phyloP scores from a whole-genome alignment of 2,888 invertebrate species.

The Leucophenga montana region DNA sequence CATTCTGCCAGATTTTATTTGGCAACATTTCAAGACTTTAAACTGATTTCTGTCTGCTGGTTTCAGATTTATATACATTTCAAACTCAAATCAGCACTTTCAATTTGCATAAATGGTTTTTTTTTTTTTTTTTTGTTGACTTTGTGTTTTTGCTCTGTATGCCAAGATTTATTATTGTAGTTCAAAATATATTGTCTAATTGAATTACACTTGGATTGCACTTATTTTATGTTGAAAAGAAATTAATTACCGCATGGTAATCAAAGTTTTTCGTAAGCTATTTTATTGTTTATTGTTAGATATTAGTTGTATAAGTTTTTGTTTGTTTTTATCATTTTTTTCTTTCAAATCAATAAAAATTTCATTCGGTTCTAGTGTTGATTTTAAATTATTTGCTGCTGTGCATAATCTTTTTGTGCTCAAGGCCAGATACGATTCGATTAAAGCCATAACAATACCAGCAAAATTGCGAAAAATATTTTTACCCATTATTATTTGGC shows the following conservation, averaged over 20 bases:
- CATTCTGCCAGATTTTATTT: too few relatives aligned
- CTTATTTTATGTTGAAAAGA: background rate
- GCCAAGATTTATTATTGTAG: background rate
- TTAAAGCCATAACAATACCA: constrained; percentile 10
- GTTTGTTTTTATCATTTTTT: too few relatives aligned
- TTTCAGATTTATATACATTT: background rate
- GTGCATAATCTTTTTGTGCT: too few relatives aligned
- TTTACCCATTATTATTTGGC: too few relatives aligned
- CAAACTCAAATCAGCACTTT: constrained; percentile 22
- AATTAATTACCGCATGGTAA: constrained; percentile 1
- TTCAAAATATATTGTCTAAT: background rate
- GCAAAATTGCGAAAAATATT: constrained; percentile 29
- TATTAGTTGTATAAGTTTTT: too few relatives aligned
- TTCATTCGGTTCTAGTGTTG: too few relatives aligned
- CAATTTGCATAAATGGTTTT: too few relatives aligned
- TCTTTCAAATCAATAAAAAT: too few relatives aligned
- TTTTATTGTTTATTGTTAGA: too few relatives aligned
- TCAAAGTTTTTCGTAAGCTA: background rate
- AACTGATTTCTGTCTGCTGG: constrained; percentile 15
- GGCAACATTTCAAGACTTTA: too few relatives aligned
- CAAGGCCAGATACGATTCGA: too few relatives aligned
- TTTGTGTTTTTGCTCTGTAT: constrained; percentile 16
- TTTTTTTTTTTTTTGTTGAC: background rate
- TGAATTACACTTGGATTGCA: constrained; percentile 20
- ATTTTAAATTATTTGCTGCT: too few relatives aligned